Base-by-base conservation (phyloP, 2,797 vertebrate genomes). In the Carcharodon carcharias region DNA sequence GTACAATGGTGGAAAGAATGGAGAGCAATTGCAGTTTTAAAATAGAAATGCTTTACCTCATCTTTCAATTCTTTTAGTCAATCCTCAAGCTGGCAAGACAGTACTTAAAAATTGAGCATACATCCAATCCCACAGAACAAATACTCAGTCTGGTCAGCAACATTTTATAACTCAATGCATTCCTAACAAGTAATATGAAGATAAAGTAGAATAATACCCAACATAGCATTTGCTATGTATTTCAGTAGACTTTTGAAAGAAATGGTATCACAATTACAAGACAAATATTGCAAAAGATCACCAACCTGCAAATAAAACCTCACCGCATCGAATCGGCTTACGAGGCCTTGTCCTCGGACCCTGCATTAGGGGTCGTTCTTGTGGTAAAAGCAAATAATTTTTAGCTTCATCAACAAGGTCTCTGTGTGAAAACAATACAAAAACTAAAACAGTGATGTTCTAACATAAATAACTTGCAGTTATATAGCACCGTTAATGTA, bases 391-490 rank as follows among this genome's bases (percentile, higher is more conserved):
- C 96, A 99, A 98, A 97, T 99, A 99, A 97, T 99, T 99, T 97
- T 99, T 99, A 11, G 99, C 99, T 97, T 99, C 99, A 97, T 99
- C 99, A 45, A 99, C 99, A 96, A 99, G 97, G 97, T 99, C 99
- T 97, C 99, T 99, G 97, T 35, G 96, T 67, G 96, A 96, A 96
- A 97, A 73, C 96, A 93, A 96, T 31, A 54, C 54, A 77, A 54
- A 18, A 95, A 54, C 28, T 31, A 50, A 95, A 73, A 58, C 50
- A 77, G 45, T 35, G 28, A 73, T 95, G 50, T 58, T 35, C 69
- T 95, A 12, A 77, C 35, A n/a, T 31, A 73, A 93, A 95, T 26
- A 69, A 35, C 28, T 73, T 73, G 71, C 73, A 77, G 11, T 80
- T 80, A 80, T 26, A 69, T 80, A n/a, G 73, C 31, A 9, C 73